These are phyloP conservation scores for Pemphredon lugubris DNA, from an alignment of 2,888 invertebrate genomes.

Conservation along the genomic window DNA sequence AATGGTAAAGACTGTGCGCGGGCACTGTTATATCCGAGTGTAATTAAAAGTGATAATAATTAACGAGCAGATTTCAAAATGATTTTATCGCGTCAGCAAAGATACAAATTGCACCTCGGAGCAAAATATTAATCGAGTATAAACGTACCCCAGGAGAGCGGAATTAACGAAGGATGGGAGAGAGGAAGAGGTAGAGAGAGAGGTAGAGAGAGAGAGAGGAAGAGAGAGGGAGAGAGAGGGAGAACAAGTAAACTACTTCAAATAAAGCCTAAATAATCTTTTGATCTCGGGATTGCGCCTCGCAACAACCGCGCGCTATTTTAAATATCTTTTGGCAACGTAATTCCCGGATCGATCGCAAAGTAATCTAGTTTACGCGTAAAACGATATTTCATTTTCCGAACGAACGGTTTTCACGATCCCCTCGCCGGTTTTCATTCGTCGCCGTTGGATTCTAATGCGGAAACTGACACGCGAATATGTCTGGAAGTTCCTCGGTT, in stretches of 20 bases:
- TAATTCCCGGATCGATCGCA: constrained; percentile 40
- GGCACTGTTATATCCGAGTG: too few species aligned
- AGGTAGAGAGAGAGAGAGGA: too few species aligned
- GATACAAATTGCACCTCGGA: too few species aligned
- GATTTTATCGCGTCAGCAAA: too few species aligned
- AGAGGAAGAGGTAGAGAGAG: too few species aligned
- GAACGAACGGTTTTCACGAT: constrained; percentile 42
- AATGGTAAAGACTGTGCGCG: too few species aligned
- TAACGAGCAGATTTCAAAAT: too few species aligned
- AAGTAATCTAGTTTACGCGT: constrained; percentile 39
- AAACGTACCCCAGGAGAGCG: too few species aligned
- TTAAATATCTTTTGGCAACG: constrained; percentile 16
- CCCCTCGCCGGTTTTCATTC: constrained; percentile 45
- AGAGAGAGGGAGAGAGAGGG: too few species aligned
- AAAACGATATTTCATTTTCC: constrained; percentile 60
- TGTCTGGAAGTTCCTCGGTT: constrained; percentile 42
- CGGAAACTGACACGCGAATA: constrained; percentile 61
- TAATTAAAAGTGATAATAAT: too few species aligned
- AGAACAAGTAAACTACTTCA: neutral
- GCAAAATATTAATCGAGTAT: too few species aligned
- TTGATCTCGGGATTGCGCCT: neutral
- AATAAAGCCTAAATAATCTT: neutral
- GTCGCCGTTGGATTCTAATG: constrained; percentile 43
- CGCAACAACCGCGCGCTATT: neutral
- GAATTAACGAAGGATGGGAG: too few species aligned